Conservation (phyloP, 35 echinoderm and acorn worm species). For the Eucidaris tribuloides region DNA sequence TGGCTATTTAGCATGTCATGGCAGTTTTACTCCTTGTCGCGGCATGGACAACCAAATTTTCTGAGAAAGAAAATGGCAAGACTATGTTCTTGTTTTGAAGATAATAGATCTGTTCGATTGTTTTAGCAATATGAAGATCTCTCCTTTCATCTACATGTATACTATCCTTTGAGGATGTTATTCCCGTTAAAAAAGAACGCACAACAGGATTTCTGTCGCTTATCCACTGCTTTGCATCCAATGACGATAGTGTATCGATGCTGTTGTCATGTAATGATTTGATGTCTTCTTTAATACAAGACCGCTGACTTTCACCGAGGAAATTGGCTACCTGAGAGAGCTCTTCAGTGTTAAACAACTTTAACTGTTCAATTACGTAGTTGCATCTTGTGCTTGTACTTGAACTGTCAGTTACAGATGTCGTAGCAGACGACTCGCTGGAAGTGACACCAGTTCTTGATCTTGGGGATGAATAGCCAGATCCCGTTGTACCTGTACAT, state of each 20-base stretch:
- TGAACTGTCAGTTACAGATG: too few species aligned
- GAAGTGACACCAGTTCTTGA: too few species aligned
- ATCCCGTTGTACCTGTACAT: too few species aligned
- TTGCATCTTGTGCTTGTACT: too few species aligned
- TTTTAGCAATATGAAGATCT: background rate
- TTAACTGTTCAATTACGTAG: background rate
- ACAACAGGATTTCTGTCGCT: background rate
- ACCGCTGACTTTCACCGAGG: background rate
- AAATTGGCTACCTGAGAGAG: background rate
- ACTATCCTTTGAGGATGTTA: background rate
- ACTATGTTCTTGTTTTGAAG: background rate
- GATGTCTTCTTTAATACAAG: background rate
- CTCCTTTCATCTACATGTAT: background rate
- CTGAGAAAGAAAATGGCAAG: background rate
- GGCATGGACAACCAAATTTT: background rate
- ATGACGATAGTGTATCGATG: background rate
- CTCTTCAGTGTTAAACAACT: background rate
- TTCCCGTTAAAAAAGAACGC: background rate
- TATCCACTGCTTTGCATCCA: background rate
- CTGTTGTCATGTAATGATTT: background rate
- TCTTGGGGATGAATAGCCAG: too few species aligned
- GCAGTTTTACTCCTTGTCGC: background rate
- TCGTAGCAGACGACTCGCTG: too few species aligned
- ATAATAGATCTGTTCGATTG: background rate
- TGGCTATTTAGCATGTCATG: too few species aligned